phyloP scores from a whole-genome alignment of 2,113 vertebrate species.

The Lepidothrix coronata region DNA sequence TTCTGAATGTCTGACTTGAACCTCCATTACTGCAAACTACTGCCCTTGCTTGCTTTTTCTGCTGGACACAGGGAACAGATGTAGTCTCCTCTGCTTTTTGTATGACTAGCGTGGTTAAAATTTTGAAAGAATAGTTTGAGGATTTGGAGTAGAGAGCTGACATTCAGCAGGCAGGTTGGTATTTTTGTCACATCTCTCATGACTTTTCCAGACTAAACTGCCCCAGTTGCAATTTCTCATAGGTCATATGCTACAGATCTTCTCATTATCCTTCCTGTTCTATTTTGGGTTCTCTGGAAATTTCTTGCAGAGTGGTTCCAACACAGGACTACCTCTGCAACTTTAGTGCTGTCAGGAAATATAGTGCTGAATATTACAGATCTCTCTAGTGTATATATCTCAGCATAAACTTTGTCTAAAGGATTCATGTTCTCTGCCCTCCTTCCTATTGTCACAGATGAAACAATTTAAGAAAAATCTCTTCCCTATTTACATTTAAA shows the following conservation, averaged over 20 bases:
- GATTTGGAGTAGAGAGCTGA: not conserved
- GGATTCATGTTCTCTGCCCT: not conserved
- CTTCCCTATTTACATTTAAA: constrained; percentile 9
- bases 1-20: not conserved
- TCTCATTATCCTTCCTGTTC: not conserved
- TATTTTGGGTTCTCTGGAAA: not conserved
- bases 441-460: not conserved
- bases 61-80: not conserved
- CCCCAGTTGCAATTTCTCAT: not conserved
- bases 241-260: not conserved
- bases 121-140: not conserved
- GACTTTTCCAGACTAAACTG: not conserved
- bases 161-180: not conserved
- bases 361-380: not conserved
- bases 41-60: not conserved
- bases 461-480: not conserved
- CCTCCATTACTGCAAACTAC: not conserved
- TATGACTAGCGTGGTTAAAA: not conserved
- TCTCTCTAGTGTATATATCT: not conserved
- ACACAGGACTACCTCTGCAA: not conserved
- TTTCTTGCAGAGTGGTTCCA: not conserved
- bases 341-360: not conserved
- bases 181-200: not conserved
- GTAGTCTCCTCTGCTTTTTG: not conserved
- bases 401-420: not conserved